Conservation (phyloP, 2,113 vertebrate species). For the Otolemur garnettii region DNA sequence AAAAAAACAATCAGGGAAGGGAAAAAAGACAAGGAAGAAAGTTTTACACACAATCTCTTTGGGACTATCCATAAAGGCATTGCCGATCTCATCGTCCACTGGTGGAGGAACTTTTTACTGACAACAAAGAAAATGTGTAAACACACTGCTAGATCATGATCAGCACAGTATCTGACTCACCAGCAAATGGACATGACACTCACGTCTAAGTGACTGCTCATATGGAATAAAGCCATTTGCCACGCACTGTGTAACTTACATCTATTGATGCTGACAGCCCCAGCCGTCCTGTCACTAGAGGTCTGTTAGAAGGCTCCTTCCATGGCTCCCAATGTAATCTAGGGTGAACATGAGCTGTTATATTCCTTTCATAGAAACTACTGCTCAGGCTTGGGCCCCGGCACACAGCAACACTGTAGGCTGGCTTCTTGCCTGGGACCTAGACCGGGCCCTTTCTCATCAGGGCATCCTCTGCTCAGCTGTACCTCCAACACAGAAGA, state of each 20-base stretch:
- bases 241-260: not conserved
- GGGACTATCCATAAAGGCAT: not conserved
- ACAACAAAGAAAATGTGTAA: conserved; percentile 44
- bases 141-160: not conserved
- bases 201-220: not conserved
- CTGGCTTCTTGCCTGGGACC: conserved; percentile 30
- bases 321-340: not conserved
- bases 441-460: not conserved
- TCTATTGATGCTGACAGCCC: not conserved
- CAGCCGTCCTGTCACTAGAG: not conserved
- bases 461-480: not conserved
- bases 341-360: not conserved
- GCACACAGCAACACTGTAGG: not conserved
- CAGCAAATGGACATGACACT: not conserved
- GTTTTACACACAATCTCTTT: not conserved
- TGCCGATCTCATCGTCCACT: not conserved
- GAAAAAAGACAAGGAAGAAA: conserved; percentile 18
- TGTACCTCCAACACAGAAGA: not conserved
- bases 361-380: not conserved
- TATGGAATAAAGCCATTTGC: not conserved
- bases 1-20: not conserved
- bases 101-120: conserved; percentile 14
- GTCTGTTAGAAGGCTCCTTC: not conserved
- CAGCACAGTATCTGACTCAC: not conserved
- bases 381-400: not conserved